Evolutionary conservation across 92 coral and sea anemone genomes (phyloP).

Genomic region (Micromussa lordhowensis): DNA sequence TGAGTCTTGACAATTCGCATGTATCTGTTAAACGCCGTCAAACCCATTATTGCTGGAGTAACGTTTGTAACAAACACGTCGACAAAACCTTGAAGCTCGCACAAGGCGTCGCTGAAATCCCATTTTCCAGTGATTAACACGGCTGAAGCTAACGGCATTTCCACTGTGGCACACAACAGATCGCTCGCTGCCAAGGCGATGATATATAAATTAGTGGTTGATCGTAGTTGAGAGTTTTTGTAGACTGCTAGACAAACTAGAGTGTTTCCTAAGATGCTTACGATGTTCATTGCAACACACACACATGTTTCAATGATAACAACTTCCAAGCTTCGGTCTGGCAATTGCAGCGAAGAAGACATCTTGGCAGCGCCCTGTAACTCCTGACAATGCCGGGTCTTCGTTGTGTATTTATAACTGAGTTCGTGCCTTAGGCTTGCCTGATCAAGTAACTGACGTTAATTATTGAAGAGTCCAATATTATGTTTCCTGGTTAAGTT

Average conservation of each 20-base stretch:
- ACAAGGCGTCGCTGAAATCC: slow-evolving; percentile 57
- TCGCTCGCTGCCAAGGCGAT: slow-evolving; percentile 77
- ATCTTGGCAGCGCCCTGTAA: not conserved
- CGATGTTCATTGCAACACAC: slow-evolving; percentile 42
- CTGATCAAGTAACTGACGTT: not conserved
- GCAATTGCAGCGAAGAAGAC: slow-evolving; percentile 24
- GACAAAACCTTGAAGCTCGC: slow-evolving; percentile 74
- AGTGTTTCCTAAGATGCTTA: slow-evolving; percentile 66
- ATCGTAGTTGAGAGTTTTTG: slow-evolving; percentile 67
- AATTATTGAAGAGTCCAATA: not conserved
- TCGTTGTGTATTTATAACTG: not conserved
- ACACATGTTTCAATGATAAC: slow-evolving; percentile 48
- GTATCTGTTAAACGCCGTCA: slow-evolving; percentile 77
- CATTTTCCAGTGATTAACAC: slow-evolving; percentile 56
- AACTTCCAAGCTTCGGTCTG: slow-evolving; percentile 33
- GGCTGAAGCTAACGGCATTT: slow-evolving; percentile 70
- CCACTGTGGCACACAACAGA: slow-evolving; percentile 67
- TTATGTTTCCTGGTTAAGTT: not conserved
- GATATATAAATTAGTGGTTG: slow-evolving; percentile 74
- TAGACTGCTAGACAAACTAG: slow-evolving; percentile 76
- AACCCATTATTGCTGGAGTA: slow-evolving; percentile 68
- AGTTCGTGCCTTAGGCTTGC: not conserved
- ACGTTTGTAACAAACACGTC: slow-evolving; percentile 65
- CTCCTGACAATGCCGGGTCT: too few relatives aligned
- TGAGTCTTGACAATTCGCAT: slow-evolving; percentile 70